A percentile compares a stretch with the other conserved stretches of the same genome.
phyloP scores from a whole-genome alignment of 2,797 vertebrate genomes.

The Oryzias sinensis region DNA sequence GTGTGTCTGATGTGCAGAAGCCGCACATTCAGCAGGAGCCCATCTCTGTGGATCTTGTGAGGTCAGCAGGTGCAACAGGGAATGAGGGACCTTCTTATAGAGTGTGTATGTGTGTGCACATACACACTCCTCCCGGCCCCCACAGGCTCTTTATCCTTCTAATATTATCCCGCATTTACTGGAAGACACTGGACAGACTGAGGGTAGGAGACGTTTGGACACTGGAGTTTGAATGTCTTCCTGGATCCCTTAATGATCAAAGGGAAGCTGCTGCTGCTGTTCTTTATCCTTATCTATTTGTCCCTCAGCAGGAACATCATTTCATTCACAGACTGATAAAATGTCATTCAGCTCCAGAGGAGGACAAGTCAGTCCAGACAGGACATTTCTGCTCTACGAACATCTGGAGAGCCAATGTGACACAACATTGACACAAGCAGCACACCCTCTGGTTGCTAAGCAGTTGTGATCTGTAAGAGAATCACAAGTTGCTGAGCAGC shows the following conservation, averaged over 20 bases:
- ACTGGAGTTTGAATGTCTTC: slow-evolving; percentile 60
- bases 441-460: slow-evolving; percentile 6
- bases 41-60: slow-evolving; percentile 72
- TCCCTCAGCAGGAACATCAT: too few relatives aligned
- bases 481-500: too few relatives aligned
- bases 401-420: slow-evolving; percentile 12
- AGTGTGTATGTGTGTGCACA: slow-evolving; percentile 29
- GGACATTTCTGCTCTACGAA: slow-evolving; percentile 6
- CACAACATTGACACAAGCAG: too few relatives aligned
- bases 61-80: slow-evolving; percentile 75
- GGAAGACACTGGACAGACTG: slow-evolving; percentile 65
- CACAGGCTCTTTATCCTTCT: slow-evolving; percentile 74
- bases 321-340: too few relatives aligned
- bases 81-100: slow-evolving; percentile 67
- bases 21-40: slow-evolving; percentile 71
- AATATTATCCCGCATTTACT: slow-evolving; percentile 77
- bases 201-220: slow-evolving; percentile 58
- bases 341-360: slow-evolving; percentile 3
- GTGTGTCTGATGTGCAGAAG: slow-evolving; percentile 57
- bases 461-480: not conserved
- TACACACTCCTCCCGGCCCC: slow-evolving; percentile 58
- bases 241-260: slow-evolving; percentile 61
- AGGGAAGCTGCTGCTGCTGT: slow-evolving; percentile 29
- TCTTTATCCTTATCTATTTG: too few relatives aligned
- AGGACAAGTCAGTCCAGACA: not conserved